Percentiles rank a stretch among this genome's conserved stretches.
phyloP scores from a whole-genome alignment of 2,888 invertebrate genomes.

The Drosophila fulvimacula region DNA sequence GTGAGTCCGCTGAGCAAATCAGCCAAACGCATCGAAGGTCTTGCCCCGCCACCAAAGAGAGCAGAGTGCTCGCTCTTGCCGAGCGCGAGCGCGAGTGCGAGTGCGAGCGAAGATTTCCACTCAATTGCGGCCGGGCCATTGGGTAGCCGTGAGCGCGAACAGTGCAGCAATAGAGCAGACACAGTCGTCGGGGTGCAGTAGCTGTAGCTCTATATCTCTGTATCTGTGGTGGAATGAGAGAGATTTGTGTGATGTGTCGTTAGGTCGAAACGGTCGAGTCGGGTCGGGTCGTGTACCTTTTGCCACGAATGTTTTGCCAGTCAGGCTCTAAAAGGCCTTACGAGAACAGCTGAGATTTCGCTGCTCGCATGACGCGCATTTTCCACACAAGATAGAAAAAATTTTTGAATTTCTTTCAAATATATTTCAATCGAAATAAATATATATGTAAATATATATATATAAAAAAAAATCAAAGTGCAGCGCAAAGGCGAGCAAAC shows the following conservation, averaged over 20 bases:
- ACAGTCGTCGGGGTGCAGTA: conserved; percentile 34
- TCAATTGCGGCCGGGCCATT: conserved; percentile 51
- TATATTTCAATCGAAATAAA: conserved; percentile 21
- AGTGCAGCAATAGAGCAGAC: conserved; percentile 44
- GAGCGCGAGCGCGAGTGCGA: conserved; percentile 41
- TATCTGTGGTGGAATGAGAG: conserved; percentile 82
- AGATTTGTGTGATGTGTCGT: conserved; percentile 85
- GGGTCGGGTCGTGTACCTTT: conserved; percentile 86
- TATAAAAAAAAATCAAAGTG: conserved; percentile 31
- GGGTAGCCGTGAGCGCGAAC: conserved; percentile 47
- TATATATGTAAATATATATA: conserved; percentile 1
- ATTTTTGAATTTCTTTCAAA: conserved; percentile 48
- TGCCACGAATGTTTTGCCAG: conserved; percentile 86
- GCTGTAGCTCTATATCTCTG: conserved; percentile 39
- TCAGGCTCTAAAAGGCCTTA: conserved; percentile 86
- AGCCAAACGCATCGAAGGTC: conserved; percentile 83
- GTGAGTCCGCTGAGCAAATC: conserved; percentile 61
- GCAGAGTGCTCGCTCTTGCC: conserved; percentile 22
- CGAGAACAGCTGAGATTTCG: conserved; percentile 85
- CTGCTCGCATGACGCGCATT: conserved; percentile 84
- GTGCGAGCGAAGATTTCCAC: conserved; percentile 61
- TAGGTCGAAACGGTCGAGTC: conserved; percentile 86
- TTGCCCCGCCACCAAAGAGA: conserved; percentile 79
- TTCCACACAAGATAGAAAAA: conserved; percentile 66
- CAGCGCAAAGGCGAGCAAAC: conserved; percentile 39